Conservation (phyloP, 2,888 invertebrate species). For the Doris montereyensis region DNA sequence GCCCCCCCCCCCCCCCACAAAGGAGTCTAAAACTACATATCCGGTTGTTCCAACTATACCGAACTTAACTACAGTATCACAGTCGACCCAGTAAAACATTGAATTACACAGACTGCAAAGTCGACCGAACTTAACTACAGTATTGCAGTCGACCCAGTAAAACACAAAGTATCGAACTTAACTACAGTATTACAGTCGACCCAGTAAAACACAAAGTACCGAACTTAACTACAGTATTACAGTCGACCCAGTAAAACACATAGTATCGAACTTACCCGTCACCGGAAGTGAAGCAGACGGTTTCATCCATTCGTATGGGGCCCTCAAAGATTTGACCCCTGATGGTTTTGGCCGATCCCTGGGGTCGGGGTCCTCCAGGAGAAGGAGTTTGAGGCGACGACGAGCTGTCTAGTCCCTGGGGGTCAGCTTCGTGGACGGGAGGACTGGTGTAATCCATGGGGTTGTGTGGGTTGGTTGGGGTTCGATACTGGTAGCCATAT, state of each 20-base stretch:
- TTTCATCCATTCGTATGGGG: slow-evolving; percentile 70
- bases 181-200: background rate
- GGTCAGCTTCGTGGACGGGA: slow-evolving; percentile 44
- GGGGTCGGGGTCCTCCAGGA: slow-evolving; percentile 49
- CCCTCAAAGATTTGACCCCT: slow-evolving; percentile 61
- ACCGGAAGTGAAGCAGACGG: slow-evolving; percentile 58
- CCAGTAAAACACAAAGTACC: no score
- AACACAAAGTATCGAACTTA: background rate
- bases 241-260: background rate
- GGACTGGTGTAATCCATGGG: slow-evolving; percentile 21
- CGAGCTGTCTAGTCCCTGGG: slow-evolving; percentile 48
- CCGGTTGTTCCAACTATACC: no score
- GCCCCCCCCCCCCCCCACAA: no score
- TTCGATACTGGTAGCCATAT: slow-evolving; percentile 45
- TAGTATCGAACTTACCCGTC: slow-evolving; percentile 52
- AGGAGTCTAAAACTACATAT: no score
- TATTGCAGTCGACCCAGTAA: background rate
- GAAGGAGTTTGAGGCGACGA: slow-evolving; percentile 49
- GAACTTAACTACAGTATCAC: background rate
- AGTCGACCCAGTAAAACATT: background rate
- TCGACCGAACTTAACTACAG: background rate
- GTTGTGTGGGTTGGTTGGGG: slow-evolving; percentile 16
- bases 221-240: background rate
- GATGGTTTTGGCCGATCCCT: no score
- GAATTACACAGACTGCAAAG: background rate